Evolutionary conservation across 2,113 vertebrate genomes (phyloP).

Genomic region (Syngnathus floridae): DNA sequence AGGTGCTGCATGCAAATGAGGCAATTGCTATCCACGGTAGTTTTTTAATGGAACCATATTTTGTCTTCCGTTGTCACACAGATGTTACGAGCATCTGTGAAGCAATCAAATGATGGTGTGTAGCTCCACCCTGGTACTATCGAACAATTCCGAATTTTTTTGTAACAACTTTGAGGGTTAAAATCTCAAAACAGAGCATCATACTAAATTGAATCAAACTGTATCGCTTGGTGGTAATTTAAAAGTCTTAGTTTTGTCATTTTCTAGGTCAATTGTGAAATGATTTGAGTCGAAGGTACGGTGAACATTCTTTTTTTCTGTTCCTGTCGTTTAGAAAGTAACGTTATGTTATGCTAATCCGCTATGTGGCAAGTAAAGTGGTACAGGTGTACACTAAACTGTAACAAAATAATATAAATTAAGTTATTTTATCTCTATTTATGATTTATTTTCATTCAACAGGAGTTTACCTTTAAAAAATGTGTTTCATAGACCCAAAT

Average conservation of each 20-base stretch:
- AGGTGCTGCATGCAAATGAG: not conserved
- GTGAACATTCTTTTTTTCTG: conserved; percentile 10
- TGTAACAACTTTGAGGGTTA: not conserved
- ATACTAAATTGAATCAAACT: not conserved
- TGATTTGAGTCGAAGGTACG: not conserved
- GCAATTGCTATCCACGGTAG: not conserved
- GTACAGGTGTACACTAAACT: conserved; percentile 32
- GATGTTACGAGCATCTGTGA: not conserved
- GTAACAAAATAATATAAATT: conserved; percentile 1
- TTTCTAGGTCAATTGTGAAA: conserved; percentile 3
- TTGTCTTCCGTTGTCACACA: not conserved
- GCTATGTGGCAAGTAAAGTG: conserved; percentile 48
- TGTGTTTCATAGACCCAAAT: not conserved
- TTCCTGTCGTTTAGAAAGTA: conserved; percentile 45
- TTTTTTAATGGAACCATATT: not conserved
- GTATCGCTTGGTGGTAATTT: not conserved
- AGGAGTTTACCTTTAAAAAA: not conserved
- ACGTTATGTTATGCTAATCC: conserved; percentile 42
- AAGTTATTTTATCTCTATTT: conserved; percentile 6
- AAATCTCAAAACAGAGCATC: not conserved
- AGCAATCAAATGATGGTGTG: not conserved
- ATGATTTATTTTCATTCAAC: not conserved
- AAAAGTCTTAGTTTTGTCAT: conserved; percentile 12
- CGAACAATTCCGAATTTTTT: not conserved
- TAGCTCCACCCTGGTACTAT: not conserved